Percentiles rank a stretch among this genome's conserved stretches.
Evolutionary conservation across 2,888 invertebrate genomes (phyloP).

Genomic region (Abrostola triplasia): DNA sequence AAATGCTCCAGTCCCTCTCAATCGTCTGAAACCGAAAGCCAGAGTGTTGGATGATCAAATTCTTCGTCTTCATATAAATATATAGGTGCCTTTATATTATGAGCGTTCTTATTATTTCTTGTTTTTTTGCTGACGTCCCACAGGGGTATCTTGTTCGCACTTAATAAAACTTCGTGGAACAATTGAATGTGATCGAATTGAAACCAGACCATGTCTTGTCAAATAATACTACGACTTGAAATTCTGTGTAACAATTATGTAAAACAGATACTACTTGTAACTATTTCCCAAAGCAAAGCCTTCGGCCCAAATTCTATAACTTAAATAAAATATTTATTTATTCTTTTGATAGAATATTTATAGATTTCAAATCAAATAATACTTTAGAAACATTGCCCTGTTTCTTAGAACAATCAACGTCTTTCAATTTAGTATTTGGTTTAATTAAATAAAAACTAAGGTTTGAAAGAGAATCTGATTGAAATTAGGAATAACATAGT

Average conservation of each 20-base stretch:
- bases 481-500: too few species aligned
- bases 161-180: slow-evolving; percentile 44
- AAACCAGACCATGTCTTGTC: slow-evolving; percentile 39
- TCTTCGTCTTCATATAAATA: background rate
- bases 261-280: slow-evolving; percentile 26
- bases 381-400: too few species aligned
- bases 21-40: background rate
- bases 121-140: slow-evolving; percentile 35
- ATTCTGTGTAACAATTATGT: slow-evolving; percentile 39
- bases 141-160: slow-evolving; percentile 28
- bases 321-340: slow-evolving; percentile 1
- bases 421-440: too few species aligned
- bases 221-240: slow-evolving; percentile 38
- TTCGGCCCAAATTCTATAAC: background rate
- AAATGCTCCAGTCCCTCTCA: too few species aligned
- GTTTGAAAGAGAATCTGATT: too few species aligned
- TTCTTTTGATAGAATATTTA: too few species aligned
- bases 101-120: background rate
- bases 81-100: background rate
- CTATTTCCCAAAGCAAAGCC: slow-evolving; percentile 17
- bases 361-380: too few species aligned
- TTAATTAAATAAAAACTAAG: too few species aligned
- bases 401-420: too few species aligned
- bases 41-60: background rate
- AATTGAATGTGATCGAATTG: slow-evolving; percentile 52